Base-by-base conservation (phyloP, 2,888 invertebrate species). In the Spodoptera picta region DNA sequence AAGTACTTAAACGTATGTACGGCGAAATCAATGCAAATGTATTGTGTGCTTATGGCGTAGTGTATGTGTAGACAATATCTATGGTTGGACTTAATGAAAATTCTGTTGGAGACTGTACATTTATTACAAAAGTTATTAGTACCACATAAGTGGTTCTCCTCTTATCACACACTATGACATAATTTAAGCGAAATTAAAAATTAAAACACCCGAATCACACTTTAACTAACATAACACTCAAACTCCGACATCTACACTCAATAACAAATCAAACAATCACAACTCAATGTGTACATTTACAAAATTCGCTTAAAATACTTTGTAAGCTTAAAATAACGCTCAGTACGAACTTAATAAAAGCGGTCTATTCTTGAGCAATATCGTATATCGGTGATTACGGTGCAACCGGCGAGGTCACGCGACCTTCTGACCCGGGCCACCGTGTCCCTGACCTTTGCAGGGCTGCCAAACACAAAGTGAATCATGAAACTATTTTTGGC, bases 321-420 rank as follows among this genome's bases (percentile, higher is more conserved):
- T 36, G 36, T 36, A 36, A 36, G 36, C 62, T 55, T 53, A 58
- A 61, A 75, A 72, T 66, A 53, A 4, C 53, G 59, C 24, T 63
- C 49, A 52, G 12, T 52, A 45, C 12, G 53, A 19, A 49, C 60
- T 62, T 63, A 60, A 73, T 78, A 73, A 76, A 73, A 65, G 7
- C 66, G 56, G 65, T 65, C 62, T 47, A 60, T 65, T 69, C 59
- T 69, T 60, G 70, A 61, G 63, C 70, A 66, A 69, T 80, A 80
- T 84, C 79, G 79, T 73, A 71, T 84, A 78, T 75, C 80, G 75
- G 78, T 75, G 80, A 81, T 81, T 79, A 80, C 70, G 71, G 65
- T 70, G 80, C 69, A 73, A 73, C 70, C 79, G 77, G 66, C 59
- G 73, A 68, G 75, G 75, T 68, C 76, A 79, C 70, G 77, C 68